Conservation (phyloP, 35 echinoderm and acorn worm species). For the Apostichopus japonicus region DNA sequence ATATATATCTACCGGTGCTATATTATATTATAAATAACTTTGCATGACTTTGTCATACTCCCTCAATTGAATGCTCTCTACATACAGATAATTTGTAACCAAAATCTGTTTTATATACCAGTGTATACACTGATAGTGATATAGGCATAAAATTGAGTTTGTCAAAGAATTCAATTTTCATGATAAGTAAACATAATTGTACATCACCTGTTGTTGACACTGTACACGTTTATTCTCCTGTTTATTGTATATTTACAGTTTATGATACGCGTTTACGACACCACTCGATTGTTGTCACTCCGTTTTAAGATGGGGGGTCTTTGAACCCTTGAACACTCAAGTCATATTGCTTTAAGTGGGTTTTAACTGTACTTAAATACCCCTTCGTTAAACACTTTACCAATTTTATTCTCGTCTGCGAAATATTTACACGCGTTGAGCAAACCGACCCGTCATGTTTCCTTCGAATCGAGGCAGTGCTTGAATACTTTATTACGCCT, state of each 20-base stretch:
- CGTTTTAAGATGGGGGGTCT: not conserved
- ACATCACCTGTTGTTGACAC: constrained; percentile 41
- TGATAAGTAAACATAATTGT: constrained; percentile 36
- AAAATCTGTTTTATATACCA: not conserved
- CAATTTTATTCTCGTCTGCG: constrained; percentile 27
- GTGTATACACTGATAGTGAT: not conserved
- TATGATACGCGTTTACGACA: constrained; percentile 1
- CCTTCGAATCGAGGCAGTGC: not conserved
- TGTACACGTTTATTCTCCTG: not conserved
- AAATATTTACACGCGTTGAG: constrained; percentile 25
- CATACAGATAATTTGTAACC: not conserved
- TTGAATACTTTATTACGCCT: constrained; percentile 10
- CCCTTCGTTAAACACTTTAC: not conserved
- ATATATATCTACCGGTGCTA: no score
- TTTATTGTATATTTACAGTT: constrained; percentile 32
- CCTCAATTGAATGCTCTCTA: not conserved
- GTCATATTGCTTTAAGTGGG: constrained; percentile 6
- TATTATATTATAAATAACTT: no score
- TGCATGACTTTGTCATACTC: not conserved
- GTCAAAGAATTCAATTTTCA: constrained; percentile 34
- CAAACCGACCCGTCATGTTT: constrained; percentile 26
- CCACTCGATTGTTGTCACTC: not conserved
- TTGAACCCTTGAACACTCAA: not conserved
- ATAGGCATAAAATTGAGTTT: constrained; percentile 18
- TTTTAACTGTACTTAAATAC: constrained; percentile 49